Conservation (phyloP, 2,888 invertebrate species). For the Hyposoter didymator region DNA sequence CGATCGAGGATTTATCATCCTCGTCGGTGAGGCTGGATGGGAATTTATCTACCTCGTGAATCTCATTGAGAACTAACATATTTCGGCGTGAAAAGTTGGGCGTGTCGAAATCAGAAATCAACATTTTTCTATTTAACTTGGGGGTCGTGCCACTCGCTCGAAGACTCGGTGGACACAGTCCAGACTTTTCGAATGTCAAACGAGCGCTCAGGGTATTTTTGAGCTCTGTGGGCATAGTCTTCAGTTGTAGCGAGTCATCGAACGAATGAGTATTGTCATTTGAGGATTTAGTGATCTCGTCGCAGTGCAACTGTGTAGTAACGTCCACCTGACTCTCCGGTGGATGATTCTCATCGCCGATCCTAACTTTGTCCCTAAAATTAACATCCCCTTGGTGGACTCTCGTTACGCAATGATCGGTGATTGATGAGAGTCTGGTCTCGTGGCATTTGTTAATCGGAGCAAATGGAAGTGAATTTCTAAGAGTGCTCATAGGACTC, state of each 20-base stretch:
- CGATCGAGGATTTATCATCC: conserved; percentile 38
- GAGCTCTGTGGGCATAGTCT: not conserved
- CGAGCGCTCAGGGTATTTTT: conserved; percentile 66
- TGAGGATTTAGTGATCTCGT: conserved; percentile 42
- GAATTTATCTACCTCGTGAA: conserved; percentile 49
- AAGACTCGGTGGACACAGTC: conserved; percentile 73
- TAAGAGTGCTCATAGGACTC: conserved; percentile 70
- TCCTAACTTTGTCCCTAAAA: conserved; percentile 54
- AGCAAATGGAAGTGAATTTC: conserved; percentile 36
- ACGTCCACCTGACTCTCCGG: conserved; percentile 60
- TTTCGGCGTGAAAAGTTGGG: conserved; percentile 66
- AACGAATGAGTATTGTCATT: conserved; percentile 40
- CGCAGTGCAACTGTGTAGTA: conserved; percentile 18
- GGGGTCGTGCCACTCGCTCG: conserved; percentile 79
- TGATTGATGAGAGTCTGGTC: conserved; percentile 17
- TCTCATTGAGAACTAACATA: conserved; percentile 4
- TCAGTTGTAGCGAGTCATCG: conserved; percentile 35
- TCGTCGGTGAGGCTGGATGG: conserved; percentile 34
- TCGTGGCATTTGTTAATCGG: conserved; percentile 60
- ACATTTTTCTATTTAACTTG: conserved; percentile 78
- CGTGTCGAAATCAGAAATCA: conserved; percentile 78
- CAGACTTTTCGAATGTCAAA: conserved; percentile 74
- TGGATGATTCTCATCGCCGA: conserved; percentile 74
- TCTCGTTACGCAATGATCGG: conserved; percentile 41
- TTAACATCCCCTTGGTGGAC: conserved; percentile 25